phyloP scores from a whole-genome alignment of 2,888 invertebrate species.

The Sarcophaga variegata region DNA sequence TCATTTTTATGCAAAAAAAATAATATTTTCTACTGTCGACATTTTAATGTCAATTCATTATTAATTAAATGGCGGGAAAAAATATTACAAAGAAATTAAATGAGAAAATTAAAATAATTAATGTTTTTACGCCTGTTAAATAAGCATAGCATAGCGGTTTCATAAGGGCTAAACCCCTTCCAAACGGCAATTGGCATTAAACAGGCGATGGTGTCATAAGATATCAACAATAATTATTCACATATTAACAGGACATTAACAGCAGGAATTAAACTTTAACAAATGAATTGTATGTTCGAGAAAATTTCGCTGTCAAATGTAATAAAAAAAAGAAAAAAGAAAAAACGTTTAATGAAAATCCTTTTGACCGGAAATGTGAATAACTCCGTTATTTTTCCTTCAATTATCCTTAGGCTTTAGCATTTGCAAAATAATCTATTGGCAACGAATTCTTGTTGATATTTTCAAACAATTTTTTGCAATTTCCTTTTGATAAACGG shows the following conservation, averaged over 20 bases:
- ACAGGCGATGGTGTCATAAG: conserved; percentile 57
- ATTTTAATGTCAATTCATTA: background rate
- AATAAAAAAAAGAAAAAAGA: background rate
- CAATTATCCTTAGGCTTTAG: conserved; percentile 69
- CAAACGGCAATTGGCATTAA: background rate
- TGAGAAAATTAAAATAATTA: conserved; percentile 53
- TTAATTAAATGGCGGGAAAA: background rate
- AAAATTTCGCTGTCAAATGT: background rate
- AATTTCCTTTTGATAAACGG: conserved; percentile 56
- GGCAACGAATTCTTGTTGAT: conserved; percentile 7
- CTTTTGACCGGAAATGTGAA: conserved; percentile 64
- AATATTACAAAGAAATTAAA: background rate
- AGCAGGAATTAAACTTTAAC: background rate
- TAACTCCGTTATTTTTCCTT: conserved; percentile 7
- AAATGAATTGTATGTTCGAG: conserved; percentile 15
- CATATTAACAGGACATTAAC: conserved; percentile 31
- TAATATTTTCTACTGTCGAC: background rate
- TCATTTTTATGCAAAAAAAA: background rate
- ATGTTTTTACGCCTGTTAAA: conserved; percentile 57
- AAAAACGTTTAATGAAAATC: conserved; percentile 29
- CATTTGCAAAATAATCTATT: conserved; percentile 20
- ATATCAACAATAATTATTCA: conserved; percentile 38
- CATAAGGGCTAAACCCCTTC: conserved; percentile 56
- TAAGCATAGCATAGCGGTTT: conserved; percentile 52
- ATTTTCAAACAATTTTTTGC: conserved; percentile 1